Percentiles rank a stretch among this genome's conserved stretches.
phyloP scores from a whole-genome alignment of 2,888 invertebrate species.

The Magallana nippona region DNA sequence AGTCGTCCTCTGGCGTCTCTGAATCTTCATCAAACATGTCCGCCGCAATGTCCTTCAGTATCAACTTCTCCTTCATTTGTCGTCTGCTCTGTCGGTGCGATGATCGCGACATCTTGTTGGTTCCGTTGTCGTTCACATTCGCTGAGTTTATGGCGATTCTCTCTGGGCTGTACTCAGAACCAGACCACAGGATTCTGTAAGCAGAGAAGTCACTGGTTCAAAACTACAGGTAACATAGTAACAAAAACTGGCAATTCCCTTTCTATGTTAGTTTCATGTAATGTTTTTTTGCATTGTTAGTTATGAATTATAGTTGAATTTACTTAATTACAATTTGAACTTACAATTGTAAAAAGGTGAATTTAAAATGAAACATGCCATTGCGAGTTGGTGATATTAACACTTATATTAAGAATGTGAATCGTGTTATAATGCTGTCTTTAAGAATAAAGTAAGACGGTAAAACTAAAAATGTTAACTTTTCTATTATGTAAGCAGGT shows the following conservation, averaged over 20 bases:
- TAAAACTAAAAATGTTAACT: no score
- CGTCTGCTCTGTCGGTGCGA: constrained; percentile 51
- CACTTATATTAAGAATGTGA: no score
- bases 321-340: no score
- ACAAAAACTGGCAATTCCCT: not conserved
- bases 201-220: not conserved
- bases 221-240: not conserved
- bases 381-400: no score
- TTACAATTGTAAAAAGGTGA: no score
- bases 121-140: constrained; percentile 48
- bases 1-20: constrained; percentile 57
- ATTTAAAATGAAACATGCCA: no score
- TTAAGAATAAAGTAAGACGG: no score
- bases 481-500: no score
- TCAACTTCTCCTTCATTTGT: constrained; percentile 76
- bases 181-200: constrained; percentile 66
- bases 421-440: no score
- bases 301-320: no score
- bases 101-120: constrained; percentile 45
- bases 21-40: constrained; percentile 63
- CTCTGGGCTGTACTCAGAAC: constrained; percentile 69
- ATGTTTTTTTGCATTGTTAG: no score
- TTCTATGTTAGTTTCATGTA: not conserved
- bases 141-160: constrained; percentile 65
- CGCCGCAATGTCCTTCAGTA: constrained; percentile 65